Percentiles rank a stretch among this genome's conserved stretches.
These are phyloP conservation scores for Parascotia fuliginaria DNA, from an alignment of 2,888 invertebrate genomes.

Conservation along the genomic window DNA sequence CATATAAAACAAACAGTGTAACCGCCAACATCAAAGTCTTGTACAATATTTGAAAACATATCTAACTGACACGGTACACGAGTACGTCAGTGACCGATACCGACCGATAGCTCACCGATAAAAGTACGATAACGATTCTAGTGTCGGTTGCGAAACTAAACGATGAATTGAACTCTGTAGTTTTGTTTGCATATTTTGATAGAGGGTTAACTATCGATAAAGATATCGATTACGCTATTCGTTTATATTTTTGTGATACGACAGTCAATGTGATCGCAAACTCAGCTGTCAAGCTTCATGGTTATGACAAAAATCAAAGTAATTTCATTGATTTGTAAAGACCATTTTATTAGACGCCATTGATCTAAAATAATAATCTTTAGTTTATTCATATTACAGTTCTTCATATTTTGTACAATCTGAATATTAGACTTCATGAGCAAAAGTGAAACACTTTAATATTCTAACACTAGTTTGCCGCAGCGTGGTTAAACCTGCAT, in stretches of 20 bases:
- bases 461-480: too few relatives aligned
- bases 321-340: too few relatives aligned
- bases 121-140: conserved; percentile 36
- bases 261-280: too few relatives aligned
- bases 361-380: too few relatives aligned
- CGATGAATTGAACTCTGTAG: conserved; percentile 9
- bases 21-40: conserved; percentile 25
- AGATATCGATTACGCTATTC: not conserved
- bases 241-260: not conserved
- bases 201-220: not conserved
- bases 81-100: conserved; percentile 45
- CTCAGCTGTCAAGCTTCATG: too few relatives aligned
- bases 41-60: conserved; percentile 34
- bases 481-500: too few relatives aligned
- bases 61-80: conserved; percentile 46
- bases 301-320: too few relatives aligned
- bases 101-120: conserved; percentile 34
- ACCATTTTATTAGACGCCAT: too few relatives aligned
- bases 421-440: too few relatives aligned
- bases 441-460: too few relatives aligned
- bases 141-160: conserved; percentile 53
- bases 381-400: too few relatives aligned
- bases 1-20: conserved; percentile 15
- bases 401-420: too few relatives aligned
- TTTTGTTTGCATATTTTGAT: not conserved